Evolutionary conservation across 2,113 vertebrate species (phyloP), one percentile per base, ranked within the genome.

Genomic region (Piprites chloris): DNA sequence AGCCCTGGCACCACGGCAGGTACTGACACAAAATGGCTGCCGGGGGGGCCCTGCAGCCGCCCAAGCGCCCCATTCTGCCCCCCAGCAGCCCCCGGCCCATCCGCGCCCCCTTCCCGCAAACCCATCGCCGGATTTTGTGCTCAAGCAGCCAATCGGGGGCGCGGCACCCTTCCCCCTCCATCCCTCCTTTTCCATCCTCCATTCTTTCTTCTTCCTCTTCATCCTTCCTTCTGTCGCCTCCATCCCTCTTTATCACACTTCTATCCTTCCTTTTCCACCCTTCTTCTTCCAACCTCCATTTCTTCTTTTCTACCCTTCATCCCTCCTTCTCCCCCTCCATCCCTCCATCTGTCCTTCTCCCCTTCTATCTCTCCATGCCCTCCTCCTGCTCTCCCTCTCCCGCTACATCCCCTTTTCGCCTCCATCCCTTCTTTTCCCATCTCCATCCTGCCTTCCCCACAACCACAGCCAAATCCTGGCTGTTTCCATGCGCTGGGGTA

Each of bases 111-210:
- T 68, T 80, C 88, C 53, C 44, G 33, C 69, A 82, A 73, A 86
- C 66, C 76, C 67, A 85, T 39, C 52, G 11, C 50, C 24, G 63
- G 87, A 96, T 90, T 96, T 96, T 91, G 95, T 94, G 62, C 72
- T 62, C 23, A 50, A 89, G 27, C 93, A 82, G 61, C 79, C 87
- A 94, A 91, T 69, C 80, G 52, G 76, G 77, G 87, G 74, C 8
- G 65, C 53, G 53, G 74, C 52, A 68, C 87, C 89, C 92, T 85
- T 85, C 83, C 83, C 59, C 78, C 46, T 35, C 8, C 46, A 55
- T 67, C 22, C 14, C 14, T 66, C 50, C 55, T 68, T 27, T 67
- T 27, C 15, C 32, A 9, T 5, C 42, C 30, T 59, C 14, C 15
- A 10, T 55, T 14, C 22, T 71, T 85, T 11, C 23, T 81, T 47